Evolutionary conservation across 2,888 invertebrate species (phyloP), one percentile per base, ranked within the genome.

Genomic region (Thalpophila matura): DNA sequence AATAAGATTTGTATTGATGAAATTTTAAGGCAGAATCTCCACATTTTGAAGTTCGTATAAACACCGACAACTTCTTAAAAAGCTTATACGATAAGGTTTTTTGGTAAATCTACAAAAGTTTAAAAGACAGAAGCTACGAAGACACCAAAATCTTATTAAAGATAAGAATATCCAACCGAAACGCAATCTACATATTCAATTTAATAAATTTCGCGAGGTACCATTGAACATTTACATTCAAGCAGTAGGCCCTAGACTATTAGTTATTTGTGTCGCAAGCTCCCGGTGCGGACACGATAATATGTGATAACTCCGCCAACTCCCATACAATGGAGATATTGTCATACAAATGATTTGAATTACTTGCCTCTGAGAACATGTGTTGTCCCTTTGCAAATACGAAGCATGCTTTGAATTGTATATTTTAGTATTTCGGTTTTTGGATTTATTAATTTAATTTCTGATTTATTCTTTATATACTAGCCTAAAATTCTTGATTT

Each of bases 261-360:
- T 83, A 81, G 71, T 82, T 85, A 85, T 84, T 81, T 77, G 63
- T 70, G 69, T 83, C 79, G 78, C 80, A 74, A 80, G 50, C 73
- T 57, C 61, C 70, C 65, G 51, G 61, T 54, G 73, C 63, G 65
- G 80, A 79, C 83, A 80, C 70, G 72, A 81, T 82, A 83, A 82
- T 84, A 81, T 80, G 83, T 85, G 77, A 85, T 85, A 85, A 83
- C 76, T 82, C 78, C 62, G 62, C 77, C 63, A 73, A 72, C 71
- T 76, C 68, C 71, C 55, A 79, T 74, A 82, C 85, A 86, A 84
- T 84, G 78, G 81, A 63, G 74, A 81, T 82, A 79, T 84, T 84
- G 80, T 79, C 81, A 79, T 84, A 81, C 79, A 80, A 81, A 84
- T 75, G 79, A 71, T 71, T 77, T 71, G 61, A 74, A 71, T 69